These are phyloP conservation scores for Atlantisia rogersi DNA, from an alignment of 2,113 vertebrate species.

Conservation along the genomic window DNA sequence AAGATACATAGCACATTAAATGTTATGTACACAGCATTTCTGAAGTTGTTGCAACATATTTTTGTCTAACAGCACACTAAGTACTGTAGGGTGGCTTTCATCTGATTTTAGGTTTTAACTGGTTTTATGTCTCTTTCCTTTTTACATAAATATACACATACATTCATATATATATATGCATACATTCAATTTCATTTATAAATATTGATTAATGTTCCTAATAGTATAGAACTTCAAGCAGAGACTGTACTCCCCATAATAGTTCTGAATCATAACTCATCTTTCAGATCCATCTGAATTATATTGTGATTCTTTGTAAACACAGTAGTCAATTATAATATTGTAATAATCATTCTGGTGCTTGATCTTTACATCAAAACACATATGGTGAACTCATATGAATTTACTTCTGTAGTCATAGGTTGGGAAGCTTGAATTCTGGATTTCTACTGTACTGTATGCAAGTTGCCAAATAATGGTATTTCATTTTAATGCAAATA, in stretches of 20 bases:
- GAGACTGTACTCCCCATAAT: not conserved
- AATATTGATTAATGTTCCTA: constrained; percentile 17
- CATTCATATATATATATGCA: not conserved
- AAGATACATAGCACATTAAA: not conserved
- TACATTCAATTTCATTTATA: not conserved
- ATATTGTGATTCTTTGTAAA: not conserved
- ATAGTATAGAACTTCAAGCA: constrained; percentile 10
- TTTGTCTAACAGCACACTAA: not conserved
- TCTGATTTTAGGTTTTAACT: constrained; percentile 29
- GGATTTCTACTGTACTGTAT: constrained; percentile 63
- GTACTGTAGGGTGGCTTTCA: constrained; percentile 4
- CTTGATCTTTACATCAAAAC: not conserved
- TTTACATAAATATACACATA: not conserved
- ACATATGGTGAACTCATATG: not conserved
- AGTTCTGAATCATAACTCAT: not conserved
- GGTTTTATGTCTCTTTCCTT: constrained; percentile 49
- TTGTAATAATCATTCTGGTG: not conserved
- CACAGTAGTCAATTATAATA: not conserved
- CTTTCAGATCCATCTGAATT: not conserved
- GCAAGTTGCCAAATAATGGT: constrained; percentile 67
- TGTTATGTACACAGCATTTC: not conserved
- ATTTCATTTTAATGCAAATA: constrained; percentile 63
- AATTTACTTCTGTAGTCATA: constrained; percentile 25
- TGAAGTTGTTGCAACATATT: constrained; percentile 22
- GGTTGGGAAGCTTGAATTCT: constrained; percentile 35